Conservation (phyloP, 2,797 vertebrate species). For the Carduelis carduelis region DNA sequence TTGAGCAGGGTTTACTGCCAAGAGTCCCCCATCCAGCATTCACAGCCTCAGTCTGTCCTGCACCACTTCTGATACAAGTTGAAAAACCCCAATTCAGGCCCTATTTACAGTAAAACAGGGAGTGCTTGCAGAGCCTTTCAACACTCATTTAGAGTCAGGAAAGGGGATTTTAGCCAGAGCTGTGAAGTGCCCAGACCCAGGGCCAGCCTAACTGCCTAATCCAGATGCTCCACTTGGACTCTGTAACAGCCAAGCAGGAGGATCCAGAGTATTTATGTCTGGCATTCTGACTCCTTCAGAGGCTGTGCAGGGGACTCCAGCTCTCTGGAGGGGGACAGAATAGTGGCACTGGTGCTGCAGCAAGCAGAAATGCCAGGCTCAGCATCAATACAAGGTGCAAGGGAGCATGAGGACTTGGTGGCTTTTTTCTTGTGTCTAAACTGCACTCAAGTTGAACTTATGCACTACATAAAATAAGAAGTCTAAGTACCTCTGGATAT, state of each 20-base stretch:
- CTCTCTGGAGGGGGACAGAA: neutral
- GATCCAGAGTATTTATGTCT: neutral
- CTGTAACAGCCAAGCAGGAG: neutral
- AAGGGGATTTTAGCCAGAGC: neutral
- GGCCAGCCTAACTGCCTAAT: neutral
- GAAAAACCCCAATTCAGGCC: neutral
- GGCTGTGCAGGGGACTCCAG: neutral
- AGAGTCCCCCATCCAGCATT: fast-evolving
- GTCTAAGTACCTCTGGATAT: neutral
- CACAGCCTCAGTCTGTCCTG: neutral
- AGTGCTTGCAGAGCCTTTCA: neutral
- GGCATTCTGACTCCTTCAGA: neutral
- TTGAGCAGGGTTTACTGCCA: neutral
- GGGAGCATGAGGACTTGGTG: neutral
- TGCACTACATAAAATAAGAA: neutral
- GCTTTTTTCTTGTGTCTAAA: neutral
- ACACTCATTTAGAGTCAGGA: neutral
- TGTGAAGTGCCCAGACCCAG: neutral
- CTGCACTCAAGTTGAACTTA: neutral
- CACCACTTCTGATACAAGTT: neutral
- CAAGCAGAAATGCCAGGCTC: neutral
- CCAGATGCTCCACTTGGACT: neutral
- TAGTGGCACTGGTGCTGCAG: neutral
- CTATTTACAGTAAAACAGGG: neutral
- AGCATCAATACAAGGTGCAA: neutral